Evolutionary conservation across 2,113 vertebrate species (phyloP), one percentile per base, ranked within the genome.

Genomic region (Chaenogobius annularis): DNA sequence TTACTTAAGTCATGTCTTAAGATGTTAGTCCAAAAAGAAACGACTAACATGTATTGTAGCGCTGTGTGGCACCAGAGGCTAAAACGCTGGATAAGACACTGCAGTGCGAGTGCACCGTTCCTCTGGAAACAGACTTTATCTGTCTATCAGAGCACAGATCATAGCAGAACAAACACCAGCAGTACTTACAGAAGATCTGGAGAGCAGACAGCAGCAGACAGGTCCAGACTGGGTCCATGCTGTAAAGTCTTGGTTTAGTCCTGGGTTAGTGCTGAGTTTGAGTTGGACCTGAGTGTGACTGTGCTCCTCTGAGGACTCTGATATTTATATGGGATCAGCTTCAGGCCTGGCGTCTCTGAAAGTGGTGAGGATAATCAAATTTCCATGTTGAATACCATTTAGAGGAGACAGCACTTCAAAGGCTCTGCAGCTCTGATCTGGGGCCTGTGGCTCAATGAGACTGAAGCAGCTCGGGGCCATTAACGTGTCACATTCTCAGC

Each of bases 121-220:
- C 56, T 61, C 23, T 61, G 58, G 9, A 61, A 61, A 61, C 23
- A 61, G 2, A 61, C 50, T 50, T 2, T 9, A 52, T 19, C 6
- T 59, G 19, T 37, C 5, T 31, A 59, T 59, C 23, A 59, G 11
- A 26, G 22, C n/a, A 66, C 62, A 23, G 74, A 43, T 50, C 66
- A 19, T 67, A 68, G 50, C 46, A 52, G 50, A 58, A 78, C 11
- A 58, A 22, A 19, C 26, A 62, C 8, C 61, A 20, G 67, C 69
- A 78, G 48, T 90, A 94, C 93, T 94, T 90, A 94, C 93, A 80
- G 77, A 79, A 87, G 79, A 85, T 77, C 66, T 87, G 85, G 54
- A 92, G 83, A 54, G 56, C 74, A 43, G 76, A 80, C 19, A 80
- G 77, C 31, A 93, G 72, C 35, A 92, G 54, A 52, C 71, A 3